Evolutionary conservation across 2,113 vertebrate genomes (phyloP).

Genomic region (Notothenia coriiceps): DNA sequence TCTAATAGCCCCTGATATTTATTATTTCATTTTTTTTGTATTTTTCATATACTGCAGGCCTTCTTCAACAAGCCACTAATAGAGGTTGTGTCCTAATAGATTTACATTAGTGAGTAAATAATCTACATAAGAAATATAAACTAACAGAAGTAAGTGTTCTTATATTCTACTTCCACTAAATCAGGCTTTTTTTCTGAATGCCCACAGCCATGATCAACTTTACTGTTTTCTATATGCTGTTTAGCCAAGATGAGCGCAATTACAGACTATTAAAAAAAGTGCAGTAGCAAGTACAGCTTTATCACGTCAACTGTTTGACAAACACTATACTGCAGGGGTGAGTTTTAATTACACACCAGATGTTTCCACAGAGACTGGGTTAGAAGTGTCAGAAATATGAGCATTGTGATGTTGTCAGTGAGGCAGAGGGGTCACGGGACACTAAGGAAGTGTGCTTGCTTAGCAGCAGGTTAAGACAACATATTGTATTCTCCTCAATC

Average conservation of each 20-base stretch:
- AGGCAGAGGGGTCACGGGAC: not conserved
- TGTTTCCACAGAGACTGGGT: slow-evolving; percentile 18
- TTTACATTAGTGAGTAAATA: too few species aligned
- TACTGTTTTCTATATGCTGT: too few species aligned
- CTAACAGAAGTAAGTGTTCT: too few species aligned
- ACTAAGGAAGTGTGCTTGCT: not conserved
- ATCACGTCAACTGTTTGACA: not conserved
- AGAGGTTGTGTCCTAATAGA: too few species aligned
- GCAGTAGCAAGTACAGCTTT: slow-evolving; percentile 23
- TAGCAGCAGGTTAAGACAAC: not conserved
- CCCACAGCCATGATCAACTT: too few species aligned
- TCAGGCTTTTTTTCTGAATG: too few species aligned
- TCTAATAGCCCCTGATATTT: too few species aligned
- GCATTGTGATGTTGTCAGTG: not conserved
- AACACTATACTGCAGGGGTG: slow-evolving; percentile 7
- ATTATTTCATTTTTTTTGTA: too few species aligned
- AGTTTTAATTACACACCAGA: slow-evolving; percentile 12
- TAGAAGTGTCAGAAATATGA: not conserved
- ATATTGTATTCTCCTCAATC: not conserved
- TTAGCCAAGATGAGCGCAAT: not conserved
- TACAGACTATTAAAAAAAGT: not conserved
- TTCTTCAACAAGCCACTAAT: too few species aligned
- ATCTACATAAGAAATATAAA: too few species aligned
- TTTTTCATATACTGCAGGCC: too few species aligned
- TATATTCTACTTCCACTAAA: too few species aligned